phyloP scores from a whole-genome alignment of 2,113 vertebrate species.

The Manacus vitellinus region DNA sequence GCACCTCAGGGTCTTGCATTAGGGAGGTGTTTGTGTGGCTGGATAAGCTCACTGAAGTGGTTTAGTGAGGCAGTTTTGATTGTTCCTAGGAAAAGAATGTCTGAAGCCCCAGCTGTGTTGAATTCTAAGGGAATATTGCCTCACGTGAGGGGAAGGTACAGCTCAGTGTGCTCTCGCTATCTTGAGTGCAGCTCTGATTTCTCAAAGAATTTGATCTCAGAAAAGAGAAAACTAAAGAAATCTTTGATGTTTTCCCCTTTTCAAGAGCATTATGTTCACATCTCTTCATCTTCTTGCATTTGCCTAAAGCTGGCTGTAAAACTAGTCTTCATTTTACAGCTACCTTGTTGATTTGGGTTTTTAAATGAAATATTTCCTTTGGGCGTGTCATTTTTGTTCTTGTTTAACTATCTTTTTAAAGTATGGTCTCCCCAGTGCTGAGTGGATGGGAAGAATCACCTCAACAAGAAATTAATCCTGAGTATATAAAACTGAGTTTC shows the following conservation, averaged over 20 bases:
- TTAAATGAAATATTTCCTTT: not conserved
- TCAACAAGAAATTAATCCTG: not conserved
- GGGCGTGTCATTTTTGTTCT: not conserved
- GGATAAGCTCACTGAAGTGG: no score
- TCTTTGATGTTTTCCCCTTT: not conserved
- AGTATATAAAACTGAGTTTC: not conserved
- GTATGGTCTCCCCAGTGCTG: not conserved
- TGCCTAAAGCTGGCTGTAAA: not conserved
- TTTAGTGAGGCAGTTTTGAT: not conserved
- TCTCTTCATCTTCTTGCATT: not conserved
- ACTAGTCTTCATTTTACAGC: not conserved
- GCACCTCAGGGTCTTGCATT: not conserved
- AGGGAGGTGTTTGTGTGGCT: not conserved
- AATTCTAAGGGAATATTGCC: not conserved
- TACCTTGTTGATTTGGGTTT: not conserved
- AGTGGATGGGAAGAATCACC: not conserved
- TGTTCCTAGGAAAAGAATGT: not conserved
- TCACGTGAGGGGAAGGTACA: not conserved
- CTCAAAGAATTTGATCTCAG: not conserved
- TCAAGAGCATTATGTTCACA: not conserved
- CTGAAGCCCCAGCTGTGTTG: not conserved
- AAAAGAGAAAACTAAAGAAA: not conserved
- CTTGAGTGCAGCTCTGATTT: not conserved
- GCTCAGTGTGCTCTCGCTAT: not conserved
- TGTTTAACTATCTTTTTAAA: not conserved